Evolutionary conservation across 2,888 invertebrate genomes (phyloP).

Genomic region (Achlya flavicornis): DNA sequence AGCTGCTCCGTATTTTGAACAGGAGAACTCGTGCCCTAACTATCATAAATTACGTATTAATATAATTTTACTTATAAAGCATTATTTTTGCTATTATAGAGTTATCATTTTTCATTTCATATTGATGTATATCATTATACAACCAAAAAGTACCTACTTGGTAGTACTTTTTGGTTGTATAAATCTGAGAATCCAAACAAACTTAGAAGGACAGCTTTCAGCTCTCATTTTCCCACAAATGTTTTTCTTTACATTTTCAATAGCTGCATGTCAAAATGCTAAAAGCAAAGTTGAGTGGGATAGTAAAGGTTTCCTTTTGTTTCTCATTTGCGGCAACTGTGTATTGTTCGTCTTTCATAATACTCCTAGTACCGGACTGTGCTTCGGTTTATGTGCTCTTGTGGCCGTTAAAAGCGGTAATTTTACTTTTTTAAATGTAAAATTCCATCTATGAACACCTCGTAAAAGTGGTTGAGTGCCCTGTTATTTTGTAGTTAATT

Average conservation of each 20-base stretch:
- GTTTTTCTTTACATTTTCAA: constrained; percentile 1
- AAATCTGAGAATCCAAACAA: not conserved
- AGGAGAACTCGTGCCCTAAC: too few relatives aligned
- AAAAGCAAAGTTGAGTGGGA: constrained; percentile 25
- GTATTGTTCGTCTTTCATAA: constrained; percentile 41
- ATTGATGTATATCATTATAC: too few relatives aligned
- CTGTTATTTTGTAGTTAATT: not conserved
- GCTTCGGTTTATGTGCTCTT: constrained; percentile 33
- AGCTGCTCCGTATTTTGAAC: too few relatives aligned
- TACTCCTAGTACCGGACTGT: constrained; percentile 27
- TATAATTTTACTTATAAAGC: too few relatives aligned
- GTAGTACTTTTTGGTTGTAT: too few relatives aligned
- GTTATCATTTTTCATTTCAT: too few relatives aligned
- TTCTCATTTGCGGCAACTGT: constrained; percentile 31
- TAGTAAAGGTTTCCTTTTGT: constrained; percentile 36
- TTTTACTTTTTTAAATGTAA: not conserved
- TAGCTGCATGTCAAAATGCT: constrained; percentile 13
- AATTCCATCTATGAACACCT: not conserved
- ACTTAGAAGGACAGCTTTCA: not conserved
- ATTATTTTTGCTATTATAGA: too few relatives aligned
- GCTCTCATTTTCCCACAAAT: not conserved
- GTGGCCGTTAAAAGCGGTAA: constrained; percentile 22
- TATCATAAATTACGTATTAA: too few relatives aligned
- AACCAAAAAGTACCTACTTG: too few relatives aligned
- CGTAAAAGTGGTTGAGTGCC: not conserved